Evolutionary conservation across 2,888 invertebrate genomes (phyloP).

Genomic region (Amitus sp.): DNA sequence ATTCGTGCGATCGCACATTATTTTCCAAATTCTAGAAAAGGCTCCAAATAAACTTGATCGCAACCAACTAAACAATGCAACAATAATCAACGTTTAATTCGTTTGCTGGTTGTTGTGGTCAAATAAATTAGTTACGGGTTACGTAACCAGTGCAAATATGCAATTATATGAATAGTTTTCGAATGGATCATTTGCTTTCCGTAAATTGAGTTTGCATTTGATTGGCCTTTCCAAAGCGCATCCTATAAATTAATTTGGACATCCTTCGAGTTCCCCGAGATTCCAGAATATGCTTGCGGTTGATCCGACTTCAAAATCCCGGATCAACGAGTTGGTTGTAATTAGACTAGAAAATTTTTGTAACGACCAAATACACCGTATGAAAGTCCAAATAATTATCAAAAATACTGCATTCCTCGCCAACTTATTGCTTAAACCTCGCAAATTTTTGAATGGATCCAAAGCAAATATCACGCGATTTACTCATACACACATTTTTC

Average conservation of each 20-base stretch:
- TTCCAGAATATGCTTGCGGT: conserved; percentile 21
- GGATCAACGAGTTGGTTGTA: conserved; percentile 26
- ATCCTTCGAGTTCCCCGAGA: conserved; percentile 26
- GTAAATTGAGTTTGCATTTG: conserved; percentile 34
- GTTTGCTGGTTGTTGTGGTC: neutral
- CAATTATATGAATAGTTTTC: conserved; percentile 14
- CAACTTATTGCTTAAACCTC: no score
- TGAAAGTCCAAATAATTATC: no score
- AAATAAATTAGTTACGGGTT: neutral
- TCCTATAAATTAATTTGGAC: conserved; percentile 36
- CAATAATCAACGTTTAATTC: neutral
- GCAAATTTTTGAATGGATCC: no score
- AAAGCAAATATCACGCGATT: no score
- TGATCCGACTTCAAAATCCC: conserved; percentile 29
- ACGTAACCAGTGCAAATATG: conserved; percentile 35
- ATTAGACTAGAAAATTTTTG: conserved; percentile 26
- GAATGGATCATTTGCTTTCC: conserved; percentile 27
- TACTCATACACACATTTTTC: no score
- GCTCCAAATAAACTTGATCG: neutral
- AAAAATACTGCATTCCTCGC: no score
- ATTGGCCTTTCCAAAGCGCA: conserved; percentile 29
- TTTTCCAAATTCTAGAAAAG: neutral
- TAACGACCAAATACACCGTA: no score
- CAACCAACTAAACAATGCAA: neutral
- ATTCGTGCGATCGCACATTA: neutral